These are phyloP conservation scores for Microtus ochrogaster DNA, from an alignment of 2,113 vertebrate genomes.

Conservation along the genomic window DNA sequence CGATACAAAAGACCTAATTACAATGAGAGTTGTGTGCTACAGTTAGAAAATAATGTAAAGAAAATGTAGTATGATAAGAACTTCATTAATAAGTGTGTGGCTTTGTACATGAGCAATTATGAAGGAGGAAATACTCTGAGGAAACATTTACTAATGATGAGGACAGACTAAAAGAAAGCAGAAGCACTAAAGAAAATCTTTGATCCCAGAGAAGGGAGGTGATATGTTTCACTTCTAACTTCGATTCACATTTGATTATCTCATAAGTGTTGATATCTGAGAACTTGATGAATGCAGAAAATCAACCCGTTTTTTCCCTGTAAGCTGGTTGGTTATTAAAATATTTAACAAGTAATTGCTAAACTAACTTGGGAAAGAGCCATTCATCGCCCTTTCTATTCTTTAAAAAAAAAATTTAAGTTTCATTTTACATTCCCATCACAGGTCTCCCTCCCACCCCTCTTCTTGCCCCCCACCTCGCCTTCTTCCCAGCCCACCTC, in stretches of 20 bases:
- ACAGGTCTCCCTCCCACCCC: no score
- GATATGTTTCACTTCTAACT: not conserved
- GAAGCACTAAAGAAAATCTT: not conserved
- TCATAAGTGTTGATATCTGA: not conserved
- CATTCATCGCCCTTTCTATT: not conserved
- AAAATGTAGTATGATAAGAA: not conserved
- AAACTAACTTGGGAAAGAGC: slow-evolving; percentile 26
- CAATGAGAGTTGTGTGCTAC: not conserved
- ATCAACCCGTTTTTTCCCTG: not conserved
- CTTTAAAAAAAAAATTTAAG: not conserved
- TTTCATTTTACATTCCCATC: no score
- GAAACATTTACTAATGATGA: not conserved
- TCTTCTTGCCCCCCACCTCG: no score
- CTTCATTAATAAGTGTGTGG: not conserved
- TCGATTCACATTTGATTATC: not conserved
- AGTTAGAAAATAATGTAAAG: not conserved
- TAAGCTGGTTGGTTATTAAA: not conserved
- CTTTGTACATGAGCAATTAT: not conserved
- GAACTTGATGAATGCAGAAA: not conserved
- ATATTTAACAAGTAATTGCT: not conserved
- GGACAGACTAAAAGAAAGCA: not conserved
- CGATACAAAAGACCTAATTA: not conserved
- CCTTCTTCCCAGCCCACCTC: no score
- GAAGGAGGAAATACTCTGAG: not conserved
- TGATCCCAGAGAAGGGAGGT: not conserved